A percentile compares a stretch with the other conserved stretches of the same genome.
phyloP scores from a whole-genome alignment of 2,797 vertebrate species.

The Todus mexicanus region DNA sequence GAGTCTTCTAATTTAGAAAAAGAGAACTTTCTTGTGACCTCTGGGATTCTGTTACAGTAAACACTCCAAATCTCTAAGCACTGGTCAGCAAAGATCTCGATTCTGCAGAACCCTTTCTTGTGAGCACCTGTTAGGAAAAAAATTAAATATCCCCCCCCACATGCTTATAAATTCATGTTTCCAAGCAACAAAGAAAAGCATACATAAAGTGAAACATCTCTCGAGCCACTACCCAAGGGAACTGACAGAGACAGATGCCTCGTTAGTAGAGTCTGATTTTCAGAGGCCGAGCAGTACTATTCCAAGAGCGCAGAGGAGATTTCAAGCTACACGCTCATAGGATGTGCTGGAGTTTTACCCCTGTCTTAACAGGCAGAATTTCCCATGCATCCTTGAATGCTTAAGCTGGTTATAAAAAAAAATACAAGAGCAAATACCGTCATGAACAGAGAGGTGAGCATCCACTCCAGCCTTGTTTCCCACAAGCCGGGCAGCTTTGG shows the following conservation, averaged over 20 bases:
- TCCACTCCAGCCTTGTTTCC: background rate
- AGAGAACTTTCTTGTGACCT: background rate
- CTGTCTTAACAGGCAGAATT: background rate
- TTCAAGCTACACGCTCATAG: background rate
- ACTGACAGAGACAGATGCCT: background rate
- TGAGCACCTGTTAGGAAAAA: background rate
- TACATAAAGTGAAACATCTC: background rate
- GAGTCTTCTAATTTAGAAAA: background rate
- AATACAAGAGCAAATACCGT: background rate
- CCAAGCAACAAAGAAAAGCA: conserved; percentile 15
- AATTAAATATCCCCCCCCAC: no score
- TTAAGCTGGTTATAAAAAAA: background rate
- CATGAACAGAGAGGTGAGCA: background rate
- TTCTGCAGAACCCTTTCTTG: background rate
- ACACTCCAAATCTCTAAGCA: background rate
- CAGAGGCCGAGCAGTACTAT: background rate
- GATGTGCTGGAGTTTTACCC: background rate
- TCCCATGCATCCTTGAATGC: background rate
- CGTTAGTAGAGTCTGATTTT: background rate
- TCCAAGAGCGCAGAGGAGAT: background rate
- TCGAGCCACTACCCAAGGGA: background rate
- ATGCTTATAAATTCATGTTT: background rate
- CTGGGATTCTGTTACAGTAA: background rate
- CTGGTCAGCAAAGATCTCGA: background rate
- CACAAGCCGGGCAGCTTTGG: background rate